Base-by-base conservation (phyloP, 2,797 vertebrate genomes). In the Decapterus maruadsi region DNA sequence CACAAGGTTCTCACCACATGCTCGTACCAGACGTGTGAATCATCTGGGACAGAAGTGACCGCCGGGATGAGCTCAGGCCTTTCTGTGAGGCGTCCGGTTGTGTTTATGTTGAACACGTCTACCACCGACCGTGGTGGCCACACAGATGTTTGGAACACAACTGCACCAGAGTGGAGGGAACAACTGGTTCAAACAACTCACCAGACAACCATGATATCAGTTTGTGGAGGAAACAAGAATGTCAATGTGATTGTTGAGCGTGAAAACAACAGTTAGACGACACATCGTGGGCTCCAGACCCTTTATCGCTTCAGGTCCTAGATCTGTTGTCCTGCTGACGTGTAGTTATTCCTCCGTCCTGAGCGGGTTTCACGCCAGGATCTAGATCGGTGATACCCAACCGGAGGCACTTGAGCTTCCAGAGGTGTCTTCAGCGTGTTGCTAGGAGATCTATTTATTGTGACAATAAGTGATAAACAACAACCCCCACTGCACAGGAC, bases 21-120 rank as follows among this genome's bases (percentile, higher is more conserved):
- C 77, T 79, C 80, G 73, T 87, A 87, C 78, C 89, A 87, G 45
- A 82, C 70, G 71, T 82, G 87, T 93, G 92, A 94, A 89, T 93
- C 91, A 93, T 88, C 82, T 8, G 55, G 64, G 78, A 40, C 72
- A 72, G 73, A 72, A 50, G 64, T 76, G 84, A 70, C 76, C 57
- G 9, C 75, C 54, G 59, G 0, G 53, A 53, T 74, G 64, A 51
- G n/a, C 50, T 42, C 12, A 72, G 36, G 42, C 67, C 26, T 26
- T 26, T 6, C n/a, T 29, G 12, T 40, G 5, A 54, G 71, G 26
- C 26, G 26, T 26, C n/a, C 6, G 56, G 61, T 64, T 11, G 1
- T 29, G 60, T 81, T 85, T 20, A 67, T 26, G 54, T 83, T 59
- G 2, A 64, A 68, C 26, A 4, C 38, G 26, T 77, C 75, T 40